Percentiles rank a stretch among this genome's conserved stretches.
Evolutionary conservation across 2,797 vertebrate genomes (phyloP).

Genomic region (Platalea minor): DNA sequence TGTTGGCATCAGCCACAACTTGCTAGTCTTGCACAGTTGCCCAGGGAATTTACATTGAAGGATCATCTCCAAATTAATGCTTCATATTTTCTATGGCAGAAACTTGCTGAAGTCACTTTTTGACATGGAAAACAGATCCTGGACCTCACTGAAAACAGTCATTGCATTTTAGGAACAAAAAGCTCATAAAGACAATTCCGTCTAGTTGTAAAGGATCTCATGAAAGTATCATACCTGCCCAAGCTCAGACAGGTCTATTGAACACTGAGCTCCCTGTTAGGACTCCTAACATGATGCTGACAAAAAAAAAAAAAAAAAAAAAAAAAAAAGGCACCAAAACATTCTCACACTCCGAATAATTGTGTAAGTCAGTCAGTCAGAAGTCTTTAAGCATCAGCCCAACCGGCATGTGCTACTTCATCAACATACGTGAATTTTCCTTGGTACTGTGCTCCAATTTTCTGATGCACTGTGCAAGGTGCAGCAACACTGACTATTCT

Average conservation of each 20-base stretch:
- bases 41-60: not conserved
- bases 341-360: not conserved
- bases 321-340: not conserved
- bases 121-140: not conserved
- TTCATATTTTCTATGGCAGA: not conserved
- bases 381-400: not conserved
- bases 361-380: not conserved
- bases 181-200: not conserved
- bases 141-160: not conserved
- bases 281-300: not conserved
- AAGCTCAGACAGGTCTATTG: not conserved
- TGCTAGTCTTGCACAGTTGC: not conserved
- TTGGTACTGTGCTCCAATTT: not conserved
- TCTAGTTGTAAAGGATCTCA: not conserved
- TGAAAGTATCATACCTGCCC: not conserved
- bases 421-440: fast-evolving
- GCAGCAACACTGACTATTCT: not conserved
- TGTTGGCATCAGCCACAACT: not conserved
- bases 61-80: not conserved
- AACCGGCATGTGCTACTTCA: not conserved
- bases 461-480: not conserved
- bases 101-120: not conserved
- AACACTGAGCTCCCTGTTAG: not conserved
- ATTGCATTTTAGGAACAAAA: not conserved
- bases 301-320: not conserved